Evolutionary conservation across 2,888 invertebrate genomes (phyloP).

Genomic region (Pteria penguin): DNA sequence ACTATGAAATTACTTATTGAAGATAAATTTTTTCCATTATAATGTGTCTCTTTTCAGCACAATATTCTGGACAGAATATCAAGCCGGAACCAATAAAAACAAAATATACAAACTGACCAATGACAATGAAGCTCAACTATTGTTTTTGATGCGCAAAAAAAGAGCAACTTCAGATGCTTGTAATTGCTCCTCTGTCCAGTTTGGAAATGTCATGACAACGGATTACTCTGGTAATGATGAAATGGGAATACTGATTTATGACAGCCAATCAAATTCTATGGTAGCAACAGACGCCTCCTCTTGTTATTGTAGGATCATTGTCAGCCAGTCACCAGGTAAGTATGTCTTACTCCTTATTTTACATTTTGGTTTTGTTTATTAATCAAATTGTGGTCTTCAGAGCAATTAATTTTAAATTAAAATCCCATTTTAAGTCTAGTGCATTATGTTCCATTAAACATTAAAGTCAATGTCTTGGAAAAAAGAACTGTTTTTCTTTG

Average conservation of each 20-base stretch:
- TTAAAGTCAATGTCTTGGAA: too few species aligned
- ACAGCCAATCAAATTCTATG: conserved; percentile 52
- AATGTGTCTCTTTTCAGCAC: conserved; percentile 53
- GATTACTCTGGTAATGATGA: conserved; percentile 84
- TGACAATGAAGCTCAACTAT: background rate
- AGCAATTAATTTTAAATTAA: too few species aligned
- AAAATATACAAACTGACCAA: conserved; percentile 60
- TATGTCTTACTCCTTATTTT: conserved; percentile 3
- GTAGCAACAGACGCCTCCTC: conserved; percentile 63
- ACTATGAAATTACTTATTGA: too few species aligned
- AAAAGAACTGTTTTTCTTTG: too few species aligned
- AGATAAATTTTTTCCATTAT: background rate
- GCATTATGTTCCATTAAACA: too few species aligned
- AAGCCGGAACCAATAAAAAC: conserved; percentile 37
- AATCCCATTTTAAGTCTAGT: too few species aligned
- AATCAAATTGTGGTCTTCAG: too few species aligned
- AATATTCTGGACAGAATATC: conserved; percentile 68
- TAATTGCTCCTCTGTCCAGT: conserved; percentile 85
- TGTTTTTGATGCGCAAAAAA: conserved; percentile 1
- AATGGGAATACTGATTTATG: conserved; percentile 64
- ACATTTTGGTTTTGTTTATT: too few species aligned
- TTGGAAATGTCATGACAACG: conserved; percentile 85
- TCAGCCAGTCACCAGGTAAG: conserved; percentile 40
- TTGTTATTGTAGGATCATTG: conserved; percentile 57
- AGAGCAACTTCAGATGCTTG: conserved; percentile 79